Percentiles rank a stretch among this genome's conserved stretches.
Conservation (phyloP, 2,797 vertebrate species). For the Myotis planiceps region DNA sequence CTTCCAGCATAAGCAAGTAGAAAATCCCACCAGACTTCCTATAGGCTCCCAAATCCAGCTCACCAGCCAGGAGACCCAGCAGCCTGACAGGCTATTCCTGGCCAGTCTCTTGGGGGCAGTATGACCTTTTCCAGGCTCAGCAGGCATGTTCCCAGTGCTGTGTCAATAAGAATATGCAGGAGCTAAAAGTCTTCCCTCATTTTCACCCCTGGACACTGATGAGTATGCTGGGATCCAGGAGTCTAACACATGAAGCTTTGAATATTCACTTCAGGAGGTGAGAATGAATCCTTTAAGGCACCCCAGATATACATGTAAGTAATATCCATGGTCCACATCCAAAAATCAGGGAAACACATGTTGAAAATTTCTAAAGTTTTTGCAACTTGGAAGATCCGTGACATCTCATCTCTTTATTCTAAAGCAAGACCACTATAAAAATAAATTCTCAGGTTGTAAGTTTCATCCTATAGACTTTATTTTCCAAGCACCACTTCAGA, state of each 20-base stretch:
- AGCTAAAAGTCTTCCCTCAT: not conserved
- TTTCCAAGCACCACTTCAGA: conserved; percentile 20
- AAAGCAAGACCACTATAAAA: conserved; percentile 67
- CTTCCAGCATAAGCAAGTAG: not conserved
- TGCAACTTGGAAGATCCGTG: conserved; percentile 68
- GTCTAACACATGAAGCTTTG: not conserved
- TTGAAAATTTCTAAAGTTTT: conserved; percentile 63
- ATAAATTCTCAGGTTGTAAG: conserved; percentile 59
- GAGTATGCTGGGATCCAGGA: not conserved
- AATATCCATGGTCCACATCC: not conserved
- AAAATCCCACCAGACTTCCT: not conserved
- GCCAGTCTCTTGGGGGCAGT: not conserved
- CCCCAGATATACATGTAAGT: not conserved
- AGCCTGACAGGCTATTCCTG: not conserved
- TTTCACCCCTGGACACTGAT: not conserved
- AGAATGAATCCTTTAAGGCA: not conserved
- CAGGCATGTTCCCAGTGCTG: not conserved
- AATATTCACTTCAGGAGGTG: not conserved
- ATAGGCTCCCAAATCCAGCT: not conserved
- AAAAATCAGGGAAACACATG: not conserved
- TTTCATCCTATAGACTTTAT: conserved; percentile 58
- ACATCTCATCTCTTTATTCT: conserved; percentile 62
- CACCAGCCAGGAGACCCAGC: not conserved
- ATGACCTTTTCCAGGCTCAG: not conserved
- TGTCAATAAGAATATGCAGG: not conserved